Conservation (phyloP, 2,113 vertebrate species). For the Gorsachius goisagi region DNA sequence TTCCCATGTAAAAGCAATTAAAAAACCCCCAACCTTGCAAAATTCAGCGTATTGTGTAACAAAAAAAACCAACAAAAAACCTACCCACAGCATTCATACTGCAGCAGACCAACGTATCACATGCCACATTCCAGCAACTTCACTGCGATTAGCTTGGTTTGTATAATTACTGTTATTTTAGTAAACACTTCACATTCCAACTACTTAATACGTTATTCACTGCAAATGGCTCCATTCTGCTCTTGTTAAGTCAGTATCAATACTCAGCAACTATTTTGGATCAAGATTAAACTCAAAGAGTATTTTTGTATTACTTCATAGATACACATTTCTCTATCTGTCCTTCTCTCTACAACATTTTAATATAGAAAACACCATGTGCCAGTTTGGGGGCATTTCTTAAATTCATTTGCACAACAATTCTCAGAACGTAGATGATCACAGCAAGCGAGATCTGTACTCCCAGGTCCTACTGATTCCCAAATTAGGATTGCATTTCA, state of each 20-base stretch:
- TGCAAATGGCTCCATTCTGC: not conserved
- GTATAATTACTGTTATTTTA: constrained; percentile 14
- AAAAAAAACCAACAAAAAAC: not conserved
- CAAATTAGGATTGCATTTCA: not conserved
- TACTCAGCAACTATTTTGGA: not conserved
- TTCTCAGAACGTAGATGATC: not conserved
- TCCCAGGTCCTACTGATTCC: not conserved
- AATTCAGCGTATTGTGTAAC: not conserved
- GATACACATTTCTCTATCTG: not conserved
- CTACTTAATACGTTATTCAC: not conserved
- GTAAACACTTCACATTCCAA: constrained; percentile 14
- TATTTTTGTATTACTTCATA: not conserved
- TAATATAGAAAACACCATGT: fast-evolving
- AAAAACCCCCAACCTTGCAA: not conserved
- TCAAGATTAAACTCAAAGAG: not conserved
- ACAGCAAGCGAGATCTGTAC: not conserved
- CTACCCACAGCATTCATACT: not conserved
- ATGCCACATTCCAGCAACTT: not conserved
- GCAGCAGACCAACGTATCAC: not conserved
- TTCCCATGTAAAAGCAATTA: not conserved
- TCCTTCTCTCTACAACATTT: not conserved
- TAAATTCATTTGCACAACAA: not conserved
- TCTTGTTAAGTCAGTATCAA: not conserved
- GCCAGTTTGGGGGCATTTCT: not conserved
- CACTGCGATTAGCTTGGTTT: not conserved